These are phyloP conservation scores for Tricholauxania praeusta DNA, from an alignment of 2,888 invertebrate genomes.

Conservation along the genomic window DNA sequence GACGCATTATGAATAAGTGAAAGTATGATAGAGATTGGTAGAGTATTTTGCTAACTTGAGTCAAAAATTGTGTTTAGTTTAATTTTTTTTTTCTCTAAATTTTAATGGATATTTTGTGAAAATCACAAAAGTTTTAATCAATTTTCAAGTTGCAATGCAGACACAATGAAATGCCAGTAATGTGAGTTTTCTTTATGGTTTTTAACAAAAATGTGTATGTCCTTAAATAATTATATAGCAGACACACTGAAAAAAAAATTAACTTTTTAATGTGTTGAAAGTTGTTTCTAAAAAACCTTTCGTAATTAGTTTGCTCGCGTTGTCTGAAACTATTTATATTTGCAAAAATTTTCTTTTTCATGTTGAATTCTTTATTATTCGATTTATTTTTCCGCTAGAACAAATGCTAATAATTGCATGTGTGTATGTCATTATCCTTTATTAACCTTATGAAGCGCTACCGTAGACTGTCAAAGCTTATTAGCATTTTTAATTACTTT, in stretches of 20 bases:
- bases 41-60: not conserved
- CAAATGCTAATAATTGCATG: not conserved
- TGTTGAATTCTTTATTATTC: too few relatives aligned
- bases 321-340: too few relatives aligned
- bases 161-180: not conserved
- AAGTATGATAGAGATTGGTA: not conserved
- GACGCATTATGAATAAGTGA: constrained; percentile 20
- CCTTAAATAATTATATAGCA: too few relatives aligned
- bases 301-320: too few relatives aligned
- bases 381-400: too few relatives aligned
- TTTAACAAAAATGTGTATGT: too few relatives aligned
- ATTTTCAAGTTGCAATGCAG: not conserved
- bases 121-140: constrained; percentile 24
- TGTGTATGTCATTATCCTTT: constrained; percentile 18
- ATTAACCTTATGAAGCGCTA: not conserved
- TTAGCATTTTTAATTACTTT: constrained; percentile 61
- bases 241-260: too few relatives aligned
- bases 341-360: too few relatives aligned
- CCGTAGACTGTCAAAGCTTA: constrained; percentile 29
- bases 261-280: too few relatives aligned
- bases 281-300: too few relatives aligned
- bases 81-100: not conserved
- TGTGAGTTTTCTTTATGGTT: too few relatives aligned
- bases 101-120: not conserved
- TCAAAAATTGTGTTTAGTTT: not conserved